These are phyloP conservation scores for Columba guinea DNA, from an alignment of 2,797 vertebrate genomes.

Conservation along the genomic window DNA sequence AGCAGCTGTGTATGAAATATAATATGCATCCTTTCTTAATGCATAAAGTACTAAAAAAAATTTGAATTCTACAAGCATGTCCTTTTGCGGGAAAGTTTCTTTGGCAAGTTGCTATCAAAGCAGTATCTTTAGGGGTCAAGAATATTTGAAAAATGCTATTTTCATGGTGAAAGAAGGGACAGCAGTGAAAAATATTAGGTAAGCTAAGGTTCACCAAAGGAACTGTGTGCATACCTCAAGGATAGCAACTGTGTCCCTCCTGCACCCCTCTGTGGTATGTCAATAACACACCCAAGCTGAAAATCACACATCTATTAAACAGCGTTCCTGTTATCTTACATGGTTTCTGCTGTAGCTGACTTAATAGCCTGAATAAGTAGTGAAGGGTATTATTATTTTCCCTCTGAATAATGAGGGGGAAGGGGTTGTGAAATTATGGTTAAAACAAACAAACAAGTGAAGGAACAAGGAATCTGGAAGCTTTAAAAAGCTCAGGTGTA, in stretches of 20 bases:
- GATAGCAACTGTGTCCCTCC: neutral
- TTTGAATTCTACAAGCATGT: neutral
- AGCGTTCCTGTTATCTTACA: neutral
- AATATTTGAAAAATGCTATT: neutral
- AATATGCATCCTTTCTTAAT: neutral
- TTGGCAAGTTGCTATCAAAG: neutral
- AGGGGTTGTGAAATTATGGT: neutral
- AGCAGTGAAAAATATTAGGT: neutral
- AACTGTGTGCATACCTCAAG: neutral
- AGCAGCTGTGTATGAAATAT: neutral
- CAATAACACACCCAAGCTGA: rapidly evolving
- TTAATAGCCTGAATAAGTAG: neutral
- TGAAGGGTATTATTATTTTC: neutral
- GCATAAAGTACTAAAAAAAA: neutral
- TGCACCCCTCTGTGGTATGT: neutral
- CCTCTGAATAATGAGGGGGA: neutral
- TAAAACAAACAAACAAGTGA: neutral
- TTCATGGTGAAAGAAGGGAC: neutral
- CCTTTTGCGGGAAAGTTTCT: neutral
- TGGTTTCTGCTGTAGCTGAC: neutral
- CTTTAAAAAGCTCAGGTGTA: neutral
- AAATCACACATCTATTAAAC: neutral
- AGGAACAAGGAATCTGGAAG: neutral
- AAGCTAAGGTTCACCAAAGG: neutral
- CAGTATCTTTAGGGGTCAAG: neutral